Conservation (phyloP, 2,113 vertebrate genomes). For the Motacilla tschutschensis region DNA sequence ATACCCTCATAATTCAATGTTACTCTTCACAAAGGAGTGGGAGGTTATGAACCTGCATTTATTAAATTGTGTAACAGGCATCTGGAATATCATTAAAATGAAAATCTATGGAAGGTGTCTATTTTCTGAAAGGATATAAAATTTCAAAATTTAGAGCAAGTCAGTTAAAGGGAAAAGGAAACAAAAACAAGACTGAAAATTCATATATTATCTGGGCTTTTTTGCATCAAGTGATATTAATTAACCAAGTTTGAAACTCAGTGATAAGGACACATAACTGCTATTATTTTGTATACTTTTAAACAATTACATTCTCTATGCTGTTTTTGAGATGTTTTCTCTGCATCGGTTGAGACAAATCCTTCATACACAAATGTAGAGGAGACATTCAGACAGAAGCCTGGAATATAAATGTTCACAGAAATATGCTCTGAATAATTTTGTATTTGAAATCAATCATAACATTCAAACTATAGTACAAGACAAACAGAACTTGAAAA, state of each 20-base stretch:
- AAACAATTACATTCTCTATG: not conserved
- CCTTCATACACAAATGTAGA: not conserved
- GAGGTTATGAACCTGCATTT: not conserved
- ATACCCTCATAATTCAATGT: not conserved
- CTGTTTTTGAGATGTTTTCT: not conserved
- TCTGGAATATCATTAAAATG: not conserved
- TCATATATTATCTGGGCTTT: fast-evolving
- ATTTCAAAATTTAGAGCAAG: not conserved
- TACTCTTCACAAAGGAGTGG: not conserved
- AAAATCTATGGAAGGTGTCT: not conserved
- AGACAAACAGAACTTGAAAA: not conserved
- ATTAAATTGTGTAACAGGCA: not conserved
- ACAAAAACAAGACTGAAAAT: not conserved
- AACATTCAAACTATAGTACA: not conserved
- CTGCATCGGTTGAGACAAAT: not conserved
- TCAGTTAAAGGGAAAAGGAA: not conserved
- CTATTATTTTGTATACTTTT: not conserved
- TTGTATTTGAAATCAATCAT: not conserved
- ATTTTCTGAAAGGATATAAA: not conserved
- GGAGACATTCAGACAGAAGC: not conserved
- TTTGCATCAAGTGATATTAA: not conserved
- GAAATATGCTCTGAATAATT: not conserved
- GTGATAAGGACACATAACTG: not conserved
- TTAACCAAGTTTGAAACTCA: not conserved
- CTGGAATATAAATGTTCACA: not conserved